Conservation (phyloP, 2,888 invertebrate genomes). For the Macrophya alboannulata region DNA sequence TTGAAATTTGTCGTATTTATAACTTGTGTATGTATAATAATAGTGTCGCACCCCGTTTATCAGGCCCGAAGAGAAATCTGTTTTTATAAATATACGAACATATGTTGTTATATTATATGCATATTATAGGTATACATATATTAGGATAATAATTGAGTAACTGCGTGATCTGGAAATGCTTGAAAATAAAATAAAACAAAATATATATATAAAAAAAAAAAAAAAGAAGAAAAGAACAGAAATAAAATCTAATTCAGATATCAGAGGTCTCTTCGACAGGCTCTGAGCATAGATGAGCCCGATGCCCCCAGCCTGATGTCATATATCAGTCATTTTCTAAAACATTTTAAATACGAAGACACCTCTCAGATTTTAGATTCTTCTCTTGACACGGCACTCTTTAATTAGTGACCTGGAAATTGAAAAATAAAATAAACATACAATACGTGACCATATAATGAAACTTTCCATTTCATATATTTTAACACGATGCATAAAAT, state of each 20-base stretch:
- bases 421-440: conserved; percentile 22
- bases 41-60: background rate
- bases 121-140: conserved; percentile 27
- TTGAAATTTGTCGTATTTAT: background rate
- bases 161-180: background rate
- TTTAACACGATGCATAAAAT: background rate
- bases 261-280: conserved; percentile 51
- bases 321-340: background rate
- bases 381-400: conserved; percentile 30
- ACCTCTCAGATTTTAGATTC: conserved; percentile 52
- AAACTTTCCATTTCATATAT: background rate
- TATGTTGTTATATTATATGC: background rate
- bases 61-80: conserved; percentile 8
- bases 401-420: conserved; percentile 47
- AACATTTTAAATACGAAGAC: conserved; percentile 37
- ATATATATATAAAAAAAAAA: too few relatives aligned
- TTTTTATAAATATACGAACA: background rate
- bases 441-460: background rate
- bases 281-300: conserved; percentile 63
- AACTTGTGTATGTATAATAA: background rate
- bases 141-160: conserved; percentile 14
- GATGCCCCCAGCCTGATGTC: conserved; percentile 59
- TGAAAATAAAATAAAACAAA: conserved; percentile 16
- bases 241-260: conserved; percentile 32
- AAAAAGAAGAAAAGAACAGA: background rate